Conservation (phyloP, 2,113 vertebrate genomes). For the Tapirus terrestris region DNA sequence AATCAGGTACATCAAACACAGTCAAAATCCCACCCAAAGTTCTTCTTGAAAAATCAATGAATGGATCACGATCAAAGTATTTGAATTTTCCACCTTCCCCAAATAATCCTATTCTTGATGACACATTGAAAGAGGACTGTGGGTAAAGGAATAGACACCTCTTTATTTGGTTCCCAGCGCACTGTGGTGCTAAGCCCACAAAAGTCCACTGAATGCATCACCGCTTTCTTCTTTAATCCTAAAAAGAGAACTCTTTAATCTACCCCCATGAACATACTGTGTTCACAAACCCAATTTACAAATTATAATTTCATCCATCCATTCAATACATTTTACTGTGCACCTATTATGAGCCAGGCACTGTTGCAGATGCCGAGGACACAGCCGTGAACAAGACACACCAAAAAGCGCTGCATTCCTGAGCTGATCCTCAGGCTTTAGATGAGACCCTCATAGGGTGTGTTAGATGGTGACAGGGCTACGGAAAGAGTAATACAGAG, state of each 20-base stretch:
- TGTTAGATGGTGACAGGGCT: not conserved
- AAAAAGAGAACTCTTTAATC: not conserved
- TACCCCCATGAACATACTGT: not conserved
- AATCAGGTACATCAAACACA: constrained; percentile 18
- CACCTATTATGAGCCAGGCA: not conserved
- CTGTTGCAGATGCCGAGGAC: not conserved
- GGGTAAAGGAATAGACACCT: not conserved
- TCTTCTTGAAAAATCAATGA: constrained; percentile 3
- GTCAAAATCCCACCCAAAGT: constrained; percentile 11
- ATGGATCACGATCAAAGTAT: constrained; percentile 9
- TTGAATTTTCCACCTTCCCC: not conserved
- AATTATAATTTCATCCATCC: not conserved
- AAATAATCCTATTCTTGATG: not conserved
- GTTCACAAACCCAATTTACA: not conserved
- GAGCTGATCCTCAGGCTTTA: fast-evolving
- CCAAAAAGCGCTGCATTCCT: fast-evolving
- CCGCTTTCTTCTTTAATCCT: not conserved
- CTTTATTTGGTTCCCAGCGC: not conserved
- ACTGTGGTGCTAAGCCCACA: not conserved
- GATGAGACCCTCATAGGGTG: fast-evolving
- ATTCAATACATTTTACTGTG: not conserved
- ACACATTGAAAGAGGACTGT: not conserved
- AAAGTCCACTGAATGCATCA: not conserved
- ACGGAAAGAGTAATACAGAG: fast-evolving
- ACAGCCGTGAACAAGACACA: not conserved